Evolutionary conservation across 2,888 invertebrate genomes (phyloP), one percentile per base, ranked within the genome.

Genomic region (Papilio protenor): DNA sequence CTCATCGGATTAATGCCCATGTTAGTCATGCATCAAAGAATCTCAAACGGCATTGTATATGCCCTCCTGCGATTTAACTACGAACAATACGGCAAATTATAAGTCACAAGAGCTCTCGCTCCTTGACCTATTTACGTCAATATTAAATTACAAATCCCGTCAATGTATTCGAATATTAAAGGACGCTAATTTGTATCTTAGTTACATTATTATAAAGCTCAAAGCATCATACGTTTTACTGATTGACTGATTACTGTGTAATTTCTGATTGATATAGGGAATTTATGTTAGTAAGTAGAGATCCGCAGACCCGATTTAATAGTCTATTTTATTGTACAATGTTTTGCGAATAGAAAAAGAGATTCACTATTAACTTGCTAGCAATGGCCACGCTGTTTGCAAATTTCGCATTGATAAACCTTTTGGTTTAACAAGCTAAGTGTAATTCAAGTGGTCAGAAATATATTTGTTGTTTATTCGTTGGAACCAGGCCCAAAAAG

Each of bases 11-110:
- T 94, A 94, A 92, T 91, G 85, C 85, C 88, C 91, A 89, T 89
- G 91, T 93, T 93, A 94, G 88, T 85, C 89, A 94, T 92, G 92
- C 94, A 92, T 94, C 94, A 94, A 94, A 93, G 93, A 89, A 85
- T 85, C 84, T 83, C 85, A 85, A 90, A 87, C 85, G 86, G 85
- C 83, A 90, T 88, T 87, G 88, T 89, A 83, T 84, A 91, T 89
- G 85, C 88, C 86, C 89, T 88, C 84, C 85, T 85, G 84, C 86
- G 92, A 91, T 90, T 92, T 87, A 84, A 81, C 84, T 84, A 80
- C 83, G 87, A 93, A 94, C 94, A 94, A 94, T 94, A 86, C 87
- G 81, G 86, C 88, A 89, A 91, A 93, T 93, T 92, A 93, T 91
- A 90, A 87, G 88, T 90, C 87, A 90, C 88, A 86, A 91, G 89